Conservation (phyloP, 2,113 vertebrate species). For the Conger conger region DNA sequence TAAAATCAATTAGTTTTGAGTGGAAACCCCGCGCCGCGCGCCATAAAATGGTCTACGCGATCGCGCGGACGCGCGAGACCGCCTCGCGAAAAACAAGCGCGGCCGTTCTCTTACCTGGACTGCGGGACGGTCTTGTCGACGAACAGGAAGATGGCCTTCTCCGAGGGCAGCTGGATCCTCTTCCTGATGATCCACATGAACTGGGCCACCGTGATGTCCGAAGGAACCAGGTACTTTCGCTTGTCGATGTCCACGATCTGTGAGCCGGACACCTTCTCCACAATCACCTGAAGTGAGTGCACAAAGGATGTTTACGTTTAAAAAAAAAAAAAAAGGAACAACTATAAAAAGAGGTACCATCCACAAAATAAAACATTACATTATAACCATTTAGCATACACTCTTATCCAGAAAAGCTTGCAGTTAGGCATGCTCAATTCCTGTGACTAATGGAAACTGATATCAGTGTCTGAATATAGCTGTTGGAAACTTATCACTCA, state of each 20-base stretch:
- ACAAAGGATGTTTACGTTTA: neutral
- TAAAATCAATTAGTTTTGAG: neutral
- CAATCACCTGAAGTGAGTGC: slow-evolving; percentile 80
- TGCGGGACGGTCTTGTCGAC: slow-evolving; percentile 98
- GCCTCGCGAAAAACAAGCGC: too few species aligned
- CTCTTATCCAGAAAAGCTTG: neutral
- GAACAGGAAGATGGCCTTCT: slow-evolving; percentile 99
- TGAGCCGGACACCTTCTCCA: slow-evolving; percentile 97
- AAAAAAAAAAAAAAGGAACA: neutral
- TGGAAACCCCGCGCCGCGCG: neutral
- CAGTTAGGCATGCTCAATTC: neutral
- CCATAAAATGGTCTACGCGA: neutral
- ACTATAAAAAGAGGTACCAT: too few species aligned
- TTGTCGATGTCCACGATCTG: slow-evolving; percentile 99
- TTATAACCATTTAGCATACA: neutral
- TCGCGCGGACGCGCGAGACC: neutral
- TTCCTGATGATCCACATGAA: slow-evolving; percentile 99
- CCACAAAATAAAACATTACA: too few species aligned
- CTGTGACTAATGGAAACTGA: neutral
- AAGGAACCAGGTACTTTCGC: slow-evolving; percentile 97
- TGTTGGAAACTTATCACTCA: neutral
- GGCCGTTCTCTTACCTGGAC: slow-evolving; percentile 81
- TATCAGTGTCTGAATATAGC: neutral
- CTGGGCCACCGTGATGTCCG: slow-evolving; percentile 98
- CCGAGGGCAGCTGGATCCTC: slow-evolving; percentile 96